These are phyloP conservation scores for Parochlus steinenii DNA, from an alignment of 2,888 invertebrate species.

Conservation along the genomic window DNA sequence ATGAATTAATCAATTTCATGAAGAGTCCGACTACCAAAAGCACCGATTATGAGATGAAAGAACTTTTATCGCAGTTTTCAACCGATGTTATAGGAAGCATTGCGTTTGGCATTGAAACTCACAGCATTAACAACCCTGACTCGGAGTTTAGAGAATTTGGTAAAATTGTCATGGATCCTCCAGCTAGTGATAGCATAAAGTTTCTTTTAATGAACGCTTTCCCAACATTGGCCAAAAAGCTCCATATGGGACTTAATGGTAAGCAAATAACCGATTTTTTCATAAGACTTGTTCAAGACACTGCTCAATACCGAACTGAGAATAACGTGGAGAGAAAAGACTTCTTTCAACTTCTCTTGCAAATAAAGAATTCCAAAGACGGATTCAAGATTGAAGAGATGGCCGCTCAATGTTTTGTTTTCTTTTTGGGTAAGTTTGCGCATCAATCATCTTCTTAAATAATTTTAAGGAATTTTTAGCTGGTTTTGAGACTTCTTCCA, in stretches of 20 bases:
- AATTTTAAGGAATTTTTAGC: not conserved
- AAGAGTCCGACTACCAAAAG: not conserved
- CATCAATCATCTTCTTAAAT: not conserved
- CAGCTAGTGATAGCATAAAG: not conserved
- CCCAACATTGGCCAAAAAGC: not conserved
- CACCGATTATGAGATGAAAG: slow-evolving; percentile 14
- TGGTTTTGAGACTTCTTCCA: slow-evolving; percentile 5
- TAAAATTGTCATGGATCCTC: slow-evolving; percentile 12
- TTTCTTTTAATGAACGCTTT: slow-evolving; percentile 2
- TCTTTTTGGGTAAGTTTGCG: not conserved
- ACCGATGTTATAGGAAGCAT: slow-evolving; percentile 19
- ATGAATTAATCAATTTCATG: slow-evolving; percentile 13
- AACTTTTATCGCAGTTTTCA: slow-evolving; percentile 14
- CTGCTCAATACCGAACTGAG: slow-evolving; percentile 31
- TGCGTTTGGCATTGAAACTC: slow-evolving; percentile 24
- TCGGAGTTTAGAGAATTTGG: slow-evolving; percentile 19
- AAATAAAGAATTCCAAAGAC: slow-evolving; percentile 1
- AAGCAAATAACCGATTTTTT: slow-evolving; percentile 31
- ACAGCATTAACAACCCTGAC: slow-evolving; percentile 17
- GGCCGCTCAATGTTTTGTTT: slow-evolving; percentile 4
- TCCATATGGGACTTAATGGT: slow-evolving; percentile 19
- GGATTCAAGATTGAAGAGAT: slow-evolving; percentile 3
- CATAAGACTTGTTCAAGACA: slow-evolving; percentile 30
- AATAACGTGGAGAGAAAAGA: slow-evolving; percentile 34
- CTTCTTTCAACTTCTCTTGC: slow-evolving; percentile 34